These are phyloP conservation scores for Scopus umbretta DNA, from an alignment of 2,113 vertebrate species.

Conservation along the genomic window DNA sequence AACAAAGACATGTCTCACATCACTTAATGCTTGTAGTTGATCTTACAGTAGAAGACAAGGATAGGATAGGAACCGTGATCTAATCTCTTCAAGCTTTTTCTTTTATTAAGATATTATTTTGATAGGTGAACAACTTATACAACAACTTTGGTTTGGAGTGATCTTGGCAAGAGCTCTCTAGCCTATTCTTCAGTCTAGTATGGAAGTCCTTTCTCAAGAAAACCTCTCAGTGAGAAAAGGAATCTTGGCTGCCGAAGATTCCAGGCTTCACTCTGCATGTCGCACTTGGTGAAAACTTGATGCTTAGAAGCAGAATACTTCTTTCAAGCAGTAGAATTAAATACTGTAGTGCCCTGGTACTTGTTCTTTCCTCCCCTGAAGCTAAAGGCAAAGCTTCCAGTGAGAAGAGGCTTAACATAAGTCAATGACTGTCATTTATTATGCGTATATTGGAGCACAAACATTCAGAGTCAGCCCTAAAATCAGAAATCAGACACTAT, in stretches of 20 bases:
- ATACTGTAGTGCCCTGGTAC: background rate
- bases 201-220: background rate
- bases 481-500: background rate
- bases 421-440: background rate
- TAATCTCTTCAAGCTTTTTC: background rate
- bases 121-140: background rate
- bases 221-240: background rate
- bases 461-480: background rate
- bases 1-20: background rate
- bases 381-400: background rate
- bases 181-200: background rate
- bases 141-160: background rate
- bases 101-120: background rate
- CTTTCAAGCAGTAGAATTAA: background rate
- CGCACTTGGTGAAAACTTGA: background rate
- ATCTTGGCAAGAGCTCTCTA: background rate
- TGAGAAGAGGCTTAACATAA: background rate
- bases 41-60: background rate
- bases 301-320: background rate
- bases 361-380: background rate
- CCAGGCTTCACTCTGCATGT: background rate
- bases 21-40: background rate
- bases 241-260: background rate
- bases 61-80: background rate
- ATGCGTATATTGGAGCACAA: background rate